Conservation (phyloP, 53 echinoderm and acorn worm species). For the Hippasteria phrygiana region DNA sequence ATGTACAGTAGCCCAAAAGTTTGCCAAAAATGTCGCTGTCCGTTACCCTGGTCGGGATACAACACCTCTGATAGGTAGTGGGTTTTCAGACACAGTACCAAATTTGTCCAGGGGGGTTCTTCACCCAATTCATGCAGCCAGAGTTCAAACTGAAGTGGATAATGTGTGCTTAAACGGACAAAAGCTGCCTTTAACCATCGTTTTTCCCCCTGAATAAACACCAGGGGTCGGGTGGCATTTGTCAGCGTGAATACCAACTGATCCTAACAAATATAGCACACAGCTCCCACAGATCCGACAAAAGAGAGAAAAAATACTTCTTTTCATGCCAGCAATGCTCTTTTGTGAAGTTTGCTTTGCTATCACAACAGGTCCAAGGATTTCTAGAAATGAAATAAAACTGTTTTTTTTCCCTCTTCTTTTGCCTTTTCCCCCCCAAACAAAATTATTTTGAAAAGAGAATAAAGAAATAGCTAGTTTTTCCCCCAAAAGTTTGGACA, state of each 20-base stretch:
- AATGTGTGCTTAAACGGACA: constrained; percentile 42
- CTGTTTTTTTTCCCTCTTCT: background rate
- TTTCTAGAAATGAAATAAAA: background rate
- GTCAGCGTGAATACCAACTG: constrained; percentile 8
- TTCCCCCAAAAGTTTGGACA: too few species aligned
- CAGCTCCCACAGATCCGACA: background rate
- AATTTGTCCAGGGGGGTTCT: too few species aligned
- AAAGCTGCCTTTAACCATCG: constrained; percentile 10
- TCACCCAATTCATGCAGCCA: background rate
- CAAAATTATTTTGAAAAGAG: too few species aligned
- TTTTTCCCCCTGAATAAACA: constrained; percentile 36
- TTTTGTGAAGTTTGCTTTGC: background rate
- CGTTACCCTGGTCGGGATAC: too few species aligned
- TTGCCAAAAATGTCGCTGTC: too few species aligned
- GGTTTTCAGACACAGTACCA: too few species aligned
- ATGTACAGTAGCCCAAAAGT: too few species aligned
- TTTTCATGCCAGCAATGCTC: background rate
- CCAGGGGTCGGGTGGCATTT: background rate
- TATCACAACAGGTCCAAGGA: background rate
- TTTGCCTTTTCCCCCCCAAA: background rate
- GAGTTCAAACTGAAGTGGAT: background rate
- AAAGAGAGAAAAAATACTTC: background rate
- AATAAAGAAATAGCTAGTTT: too few species aligned
- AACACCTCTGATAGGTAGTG: too few species aligned
- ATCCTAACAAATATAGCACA: constrained; percentile 14